Evolutionary conservation across 2,113 vertebrate genomes (phyloP), one percentile per base, ranked within the genome.

Genomic region (Spilogale gracilis): DNA sequence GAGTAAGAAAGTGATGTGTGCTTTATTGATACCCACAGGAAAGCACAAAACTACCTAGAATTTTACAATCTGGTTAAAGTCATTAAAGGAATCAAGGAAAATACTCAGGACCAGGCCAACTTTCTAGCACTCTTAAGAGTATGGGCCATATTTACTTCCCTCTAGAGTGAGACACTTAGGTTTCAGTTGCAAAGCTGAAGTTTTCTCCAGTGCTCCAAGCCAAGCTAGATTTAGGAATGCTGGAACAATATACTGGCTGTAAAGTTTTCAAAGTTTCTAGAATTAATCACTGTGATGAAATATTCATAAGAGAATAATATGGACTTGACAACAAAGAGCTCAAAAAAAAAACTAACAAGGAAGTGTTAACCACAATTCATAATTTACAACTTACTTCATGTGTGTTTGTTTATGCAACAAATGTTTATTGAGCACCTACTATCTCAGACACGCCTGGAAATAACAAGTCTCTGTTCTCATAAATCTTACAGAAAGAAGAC

Each of bases 391-490:
- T 65, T n/a, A 58, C 67, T 32, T 88, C n/a, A 85, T 52, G 16
- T 76, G 63, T 50, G 23, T 85, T n/a, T 67, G 58, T 78, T 92
- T 86, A 69, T 60, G 92, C 74, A 78, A 67, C 50, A 85, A 80
- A 52, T 91, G 48, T 83, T 88, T 94, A 21, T 2, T 18, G 43
- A 83, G 56, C 20, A 80, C 17, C 3, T 6, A 69, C 67, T 87
- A 52, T 60, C 11, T 65, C 79, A 21, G 50, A 50, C 38, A 61
- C 67, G 91, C 23, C 56, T 81, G 92, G 56, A 45, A 74, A 89
- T 65, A 83, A 48, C 43, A 17, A 74, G 85, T 73, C 20, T 71
- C 38, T 74, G 32, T 65, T 94, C 74, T 78, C 52, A 50, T 27
- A 17, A 11, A 65, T 23, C 65, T 89, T 54, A 81, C 30, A 69